phyloP scores from a whole-genome alignment of 2,797 vertebrate species.

The Falco berigora region DNA sequence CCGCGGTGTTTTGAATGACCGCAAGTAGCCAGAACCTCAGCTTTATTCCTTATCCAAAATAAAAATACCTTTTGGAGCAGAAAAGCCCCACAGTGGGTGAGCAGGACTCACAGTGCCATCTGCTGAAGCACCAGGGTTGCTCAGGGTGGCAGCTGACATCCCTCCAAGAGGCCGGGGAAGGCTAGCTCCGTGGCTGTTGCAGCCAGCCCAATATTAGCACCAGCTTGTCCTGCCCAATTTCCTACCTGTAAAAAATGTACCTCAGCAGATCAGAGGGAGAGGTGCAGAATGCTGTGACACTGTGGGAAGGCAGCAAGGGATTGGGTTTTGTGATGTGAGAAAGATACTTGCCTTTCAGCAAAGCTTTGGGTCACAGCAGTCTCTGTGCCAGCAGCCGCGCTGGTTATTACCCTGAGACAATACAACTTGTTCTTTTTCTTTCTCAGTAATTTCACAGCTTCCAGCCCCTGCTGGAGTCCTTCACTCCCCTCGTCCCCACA shows the following conservation, averaged over 20 bases:
- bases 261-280: accelerated
- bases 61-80: slow-evolving; percentile 25
- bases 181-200: neutral
- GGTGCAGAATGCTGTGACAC: neutral
- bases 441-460: slow-evolving; percentile 20
- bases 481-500: neutral
- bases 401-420: slow-evolving; percentile 18
- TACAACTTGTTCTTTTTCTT: slow-evolving; percentile 19
- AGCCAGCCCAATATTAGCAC: neutral
- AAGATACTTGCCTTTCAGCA: neutral
- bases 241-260: neutral
- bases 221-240: neutral
- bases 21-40: neutral
- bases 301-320: neutral
- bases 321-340: neutral
- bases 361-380: neutral
- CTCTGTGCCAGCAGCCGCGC: neutral
- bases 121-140: slow-evolving; percentile 12
- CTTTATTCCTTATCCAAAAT: slow-evolving; percentile 31
- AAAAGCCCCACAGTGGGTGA: neutral
- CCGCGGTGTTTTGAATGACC: neutral
- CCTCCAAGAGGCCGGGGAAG: neutral
- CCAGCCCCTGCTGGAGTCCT: neutral
- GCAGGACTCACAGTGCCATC: slow-evolving; percentile 52
- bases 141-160: neutral